Evolutionary conservation across 1,140 invertebrate species (phyloP).

Genomic region (Cydia fagiglandana): DNA sequence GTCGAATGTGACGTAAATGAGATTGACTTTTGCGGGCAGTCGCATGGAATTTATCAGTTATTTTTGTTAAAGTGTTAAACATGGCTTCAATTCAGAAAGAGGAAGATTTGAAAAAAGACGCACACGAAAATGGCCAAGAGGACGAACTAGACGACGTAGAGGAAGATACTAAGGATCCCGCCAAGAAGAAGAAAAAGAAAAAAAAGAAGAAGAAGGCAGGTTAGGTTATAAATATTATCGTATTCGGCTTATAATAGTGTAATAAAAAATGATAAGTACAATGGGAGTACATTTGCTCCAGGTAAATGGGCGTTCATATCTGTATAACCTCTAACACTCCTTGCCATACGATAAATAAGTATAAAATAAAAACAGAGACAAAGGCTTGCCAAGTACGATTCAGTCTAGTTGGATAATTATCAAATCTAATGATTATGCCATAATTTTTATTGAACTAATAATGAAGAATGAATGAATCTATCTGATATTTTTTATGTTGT

Average conservation of each 20-base stretch:
- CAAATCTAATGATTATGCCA: constrained; percentile 10
- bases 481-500: background rate
- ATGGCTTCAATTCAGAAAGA: constrained; percentile 72
- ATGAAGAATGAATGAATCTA: no score
- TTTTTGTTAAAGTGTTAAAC: constrained; percentile 32
- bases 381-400: constrained; percentile 2
- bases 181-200: constrained; percentile 86
- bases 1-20: constrained; percentile 10
- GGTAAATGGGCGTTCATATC: background rate
- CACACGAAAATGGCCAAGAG: constrained; percentile 60
- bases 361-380: background rate
- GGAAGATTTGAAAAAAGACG: constrained; percentile 60
- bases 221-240: constrained; percentile 50
- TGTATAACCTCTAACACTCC: constrained; percentile 3
- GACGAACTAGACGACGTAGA: constrained; percentile 76
- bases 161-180: constrained; percentile 79
- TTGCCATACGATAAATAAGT: background rate
- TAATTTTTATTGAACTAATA: background rate
- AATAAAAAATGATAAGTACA: constrained; percentile 18
- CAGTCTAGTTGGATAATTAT: constrained; percentile 2
- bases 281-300: background rate
- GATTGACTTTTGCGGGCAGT: constrained; percentile 33
- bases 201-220: constrained; percentile 88
- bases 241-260: constrained; percentile 32
- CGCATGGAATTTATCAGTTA: constrained; percentile 38